These are phyloP conservation scores for Tetrao urogallus DNA, from an alignment of 2,113 vertebrate species.

Conservation along the genomic window DNA sequence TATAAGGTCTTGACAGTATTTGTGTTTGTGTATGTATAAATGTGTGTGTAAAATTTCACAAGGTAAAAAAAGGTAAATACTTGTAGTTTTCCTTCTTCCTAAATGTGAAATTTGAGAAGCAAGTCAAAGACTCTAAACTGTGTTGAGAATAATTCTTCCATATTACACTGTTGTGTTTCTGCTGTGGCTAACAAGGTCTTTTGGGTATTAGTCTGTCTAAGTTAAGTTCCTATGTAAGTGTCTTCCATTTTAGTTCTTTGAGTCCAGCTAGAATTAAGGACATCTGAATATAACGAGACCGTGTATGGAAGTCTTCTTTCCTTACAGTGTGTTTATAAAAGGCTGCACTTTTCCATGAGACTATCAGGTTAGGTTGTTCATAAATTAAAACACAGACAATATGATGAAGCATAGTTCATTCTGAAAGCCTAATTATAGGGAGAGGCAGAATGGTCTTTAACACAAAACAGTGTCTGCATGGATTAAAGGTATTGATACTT, in stretches of 20 bases:
- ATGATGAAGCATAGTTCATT: not conserved
- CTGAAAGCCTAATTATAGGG: not conserved
- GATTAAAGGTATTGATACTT: not conserved
- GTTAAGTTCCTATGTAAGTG: not conserved
- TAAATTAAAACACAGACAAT: not conserved
- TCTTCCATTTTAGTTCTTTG: not conserved
- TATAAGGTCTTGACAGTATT: not conserved
- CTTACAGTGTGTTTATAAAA: not conserved
- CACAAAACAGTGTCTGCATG: rapidly evolving
- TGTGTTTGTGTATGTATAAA: not conserved
- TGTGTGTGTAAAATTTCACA: not conserved
- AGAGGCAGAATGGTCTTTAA: not conserved
- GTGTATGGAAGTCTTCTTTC: not conserved
- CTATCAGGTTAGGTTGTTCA: not conserved
- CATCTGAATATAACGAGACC: not conserved
- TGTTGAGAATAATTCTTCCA: not conserved
- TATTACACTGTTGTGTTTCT: not conserved
- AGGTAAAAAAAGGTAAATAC: not conserved
- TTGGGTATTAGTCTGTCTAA: not conserved
- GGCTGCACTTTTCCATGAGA: not conserved
- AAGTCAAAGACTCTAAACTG: not conserved
- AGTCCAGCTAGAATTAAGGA: not conserved
- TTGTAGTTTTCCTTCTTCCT: not conserved
- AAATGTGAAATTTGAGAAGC: not conserved
- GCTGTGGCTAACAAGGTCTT: not conserved